Evolutionary conservation across 2,113 vertebrate genomes (phyloP).

Genomic region (Corvus cornix): DNA sequence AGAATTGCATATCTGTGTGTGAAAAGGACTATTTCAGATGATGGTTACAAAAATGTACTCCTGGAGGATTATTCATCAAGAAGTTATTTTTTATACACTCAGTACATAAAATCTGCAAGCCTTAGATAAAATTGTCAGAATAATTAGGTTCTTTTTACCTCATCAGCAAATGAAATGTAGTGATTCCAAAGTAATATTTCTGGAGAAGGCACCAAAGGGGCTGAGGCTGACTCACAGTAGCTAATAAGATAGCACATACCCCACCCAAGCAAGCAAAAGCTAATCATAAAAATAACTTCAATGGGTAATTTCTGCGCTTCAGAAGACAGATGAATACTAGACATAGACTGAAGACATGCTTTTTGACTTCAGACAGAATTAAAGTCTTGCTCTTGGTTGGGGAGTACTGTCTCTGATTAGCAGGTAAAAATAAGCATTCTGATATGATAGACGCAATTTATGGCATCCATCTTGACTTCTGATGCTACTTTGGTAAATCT

Average conservation of each 20-base stretch:
- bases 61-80: constrained; percentile 35
- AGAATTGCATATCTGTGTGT: neutral
- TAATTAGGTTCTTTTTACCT: constrained; percentile 61
- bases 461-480: neutral
- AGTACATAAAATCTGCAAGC: constrained; percentile 57
- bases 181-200: constrained; percentile 50
- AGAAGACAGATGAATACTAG: neutral
- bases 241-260: neutral
- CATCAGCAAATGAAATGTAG: constrained; percentile 47
- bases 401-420: neutral
- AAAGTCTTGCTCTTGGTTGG: neutral
- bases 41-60: constrained; percentile 47
- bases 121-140: constrained; percentile 69
- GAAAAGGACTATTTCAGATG: constrained; percentile 35
- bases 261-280: neutral
- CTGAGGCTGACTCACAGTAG: neutral
- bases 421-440: neutral
- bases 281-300: neutral
- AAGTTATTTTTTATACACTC: constrained; percentile 50
- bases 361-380: neutral
- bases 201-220: constrained; percentile 10
- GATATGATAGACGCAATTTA: neutral
- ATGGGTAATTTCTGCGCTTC: constrained; percentile 15
- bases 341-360: neutral
- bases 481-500: neutral